Percentiles rank a stretch among this genome's conserved stretches.
Conservation (phyloP, 2,113 vertebrate genomes). For the Phaethornis superciliosus region DNA sequence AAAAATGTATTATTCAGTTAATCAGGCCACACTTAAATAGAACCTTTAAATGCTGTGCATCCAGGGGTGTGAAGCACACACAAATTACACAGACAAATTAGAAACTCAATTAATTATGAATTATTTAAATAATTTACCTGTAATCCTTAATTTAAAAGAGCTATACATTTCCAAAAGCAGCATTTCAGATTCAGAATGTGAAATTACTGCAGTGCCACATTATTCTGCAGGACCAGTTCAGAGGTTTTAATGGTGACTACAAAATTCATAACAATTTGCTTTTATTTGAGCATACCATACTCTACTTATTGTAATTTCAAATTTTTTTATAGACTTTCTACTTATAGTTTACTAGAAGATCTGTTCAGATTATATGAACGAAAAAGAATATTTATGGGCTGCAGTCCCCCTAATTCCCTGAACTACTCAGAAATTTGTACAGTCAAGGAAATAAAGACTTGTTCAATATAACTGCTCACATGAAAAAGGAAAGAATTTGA, state of each 20-base stretch:
- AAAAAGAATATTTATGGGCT: slow-evolving; percentile 45
- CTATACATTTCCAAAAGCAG: not conserved
- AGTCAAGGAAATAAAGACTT: slow-evolving; percentile 49
- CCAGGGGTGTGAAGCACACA: not conserved
- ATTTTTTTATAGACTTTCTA: slow-evolving; percentile 11
- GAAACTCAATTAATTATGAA: slow-evolving; percentile 44
- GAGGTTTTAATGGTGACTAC: not conserved
- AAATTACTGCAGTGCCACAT: not conserved
- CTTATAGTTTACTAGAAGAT: slow-evolving; percentile 20
- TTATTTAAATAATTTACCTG: slow-evolving; percentile 44
- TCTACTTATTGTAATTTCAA: slow-evolving; percentile 42
- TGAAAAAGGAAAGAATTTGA: not conserved
- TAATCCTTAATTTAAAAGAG: slow-evolving; percentile 33
- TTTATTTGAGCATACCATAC: slow-evolving; percentile 6
- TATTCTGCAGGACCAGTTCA: not conserved
- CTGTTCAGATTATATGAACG: slow-evolving; percentile 40
- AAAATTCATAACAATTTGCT: slow-evolving; percentile 26
- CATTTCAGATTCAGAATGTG: not conserved
- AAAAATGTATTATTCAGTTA: slow-evolving; percentile 16
- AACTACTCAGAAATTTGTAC: slow-evolving; percentile 36
- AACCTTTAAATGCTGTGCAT: slow-evolving; percentile 19
- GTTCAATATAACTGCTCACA: not conserved
- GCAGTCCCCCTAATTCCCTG: slow-evolving; percentile 35
- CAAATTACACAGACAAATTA: slow-evolving; percentile 9
- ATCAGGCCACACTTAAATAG: slow-evolving; percentile 6